A percentile compares a stretch with the other conserved stretches of the same genome.
These are phyloP conservation scores for Poeciliopsis retropinna DNA, from an alignment of 2,113 vertebrate genomes.

Conservation along the genomic window DNA sequence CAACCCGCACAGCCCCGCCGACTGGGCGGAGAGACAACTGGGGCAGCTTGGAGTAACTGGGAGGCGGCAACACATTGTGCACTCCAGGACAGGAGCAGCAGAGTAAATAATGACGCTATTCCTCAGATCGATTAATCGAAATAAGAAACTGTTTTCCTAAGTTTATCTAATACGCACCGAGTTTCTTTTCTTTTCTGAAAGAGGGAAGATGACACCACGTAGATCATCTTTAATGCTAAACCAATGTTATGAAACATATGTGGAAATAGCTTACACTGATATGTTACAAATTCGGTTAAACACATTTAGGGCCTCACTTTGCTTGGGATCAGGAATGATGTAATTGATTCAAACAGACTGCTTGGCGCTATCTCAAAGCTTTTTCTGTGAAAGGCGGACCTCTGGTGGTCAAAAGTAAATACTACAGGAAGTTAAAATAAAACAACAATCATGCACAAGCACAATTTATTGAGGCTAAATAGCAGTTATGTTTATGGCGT, in stretches of 20 bases:
- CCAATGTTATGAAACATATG: too few species aligned
- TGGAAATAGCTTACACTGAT: background rate
- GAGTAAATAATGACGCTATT: background rate
- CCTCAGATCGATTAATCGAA: background rate
- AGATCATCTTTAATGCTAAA: background rate
- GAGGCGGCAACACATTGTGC: slow-evolving; percentile 44
- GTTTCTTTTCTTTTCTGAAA: background rate
- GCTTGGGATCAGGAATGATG: background rate
- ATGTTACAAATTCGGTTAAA: background rate
- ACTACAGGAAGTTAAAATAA: slow-evolving; percentile 8
- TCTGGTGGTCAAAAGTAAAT: slow-evolving; percentile 28
- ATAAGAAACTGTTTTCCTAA: too few species aligned
- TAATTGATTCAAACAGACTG: background rate
- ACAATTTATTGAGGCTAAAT: too few species aligned
- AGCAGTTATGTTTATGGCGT: too few species aligned
- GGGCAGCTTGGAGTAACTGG: slow-evolving; percentile 38
- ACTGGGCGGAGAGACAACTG: slow-evolving; percentile 53
- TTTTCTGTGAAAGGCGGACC: slow-evolving; percentile 15
- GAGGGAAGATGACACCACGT: background rate
- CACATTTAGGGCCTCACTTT: background rate
- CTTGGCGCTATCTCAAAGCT: background rate
- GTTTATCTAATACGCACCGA: too few species aligned
- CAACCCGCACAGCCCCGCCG: slow-evolving; percentile 53
- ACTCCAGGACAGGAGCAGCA: slow-evolving; percentile 16
- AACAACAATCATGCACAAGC: too few species aligned